These are phyloP conservation scores for Peromyscus aztecus DNA, from an alignment of 2,797 vertebrate genomes.

Conservation along the genomic window DNA sequence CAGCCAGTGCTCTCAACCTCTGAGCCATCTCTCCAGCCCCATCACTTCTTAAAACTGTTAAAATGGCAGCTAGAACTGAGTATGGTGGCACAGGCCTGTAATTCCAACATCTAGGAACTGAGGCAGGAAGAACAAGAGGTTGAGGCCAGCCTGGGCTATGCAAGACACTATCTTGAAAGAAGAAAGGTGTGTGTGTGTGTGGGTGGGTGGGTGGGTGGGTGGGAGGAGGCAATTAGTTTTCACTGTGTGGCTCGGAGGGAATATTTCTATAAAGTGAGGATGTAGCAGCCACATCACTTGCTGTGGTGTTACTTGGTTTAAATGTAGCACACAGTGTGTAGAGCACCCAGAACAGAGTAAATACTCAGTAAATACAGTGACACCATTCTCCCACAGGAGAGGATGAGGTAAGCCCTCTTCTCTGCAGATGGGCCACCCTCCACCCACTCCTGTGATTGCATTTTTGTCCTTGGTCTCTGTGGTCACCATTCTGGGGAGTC, in stretches of 20 bases:
- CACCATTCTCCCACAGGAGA: background rate
- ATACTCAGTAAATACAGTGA: background rate
- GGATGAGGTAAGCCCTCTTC: background rate
- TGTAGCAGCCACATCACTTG: too few relatives aligned
- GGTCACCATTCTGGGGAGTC: background rate
- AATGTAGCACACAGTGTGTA: background rate
- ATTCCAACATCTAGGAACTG: background rate
- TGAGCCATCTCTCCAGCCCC: too few relatives aligned
- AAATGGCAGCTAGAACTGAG: background rate
- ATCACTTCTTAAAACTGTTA: background rate
- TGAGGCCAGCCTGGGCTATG: background rate
- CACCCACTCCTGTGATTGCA: background rate
- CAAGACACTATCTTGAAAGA: background rate
- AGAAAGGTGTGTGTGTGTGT: background rate
- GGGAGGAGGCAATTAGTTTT: background rate
- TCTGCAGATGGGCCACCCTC: background rate
- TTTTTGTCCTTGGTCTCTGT: background rate
- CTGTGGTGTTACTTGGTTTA: background rate
- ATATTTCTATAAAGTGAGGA: background rate
- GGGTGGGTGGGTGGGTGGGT: too few relatives aligned
- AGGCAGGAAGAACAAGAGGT: background rate
- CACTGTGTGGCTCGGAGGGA: background rate
- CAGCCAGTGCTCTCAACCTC: too few relatives aligned
- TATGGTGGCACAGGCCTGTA: background rate
- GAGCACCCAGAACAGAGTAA: background rate